Evolutionary conservation across 1,140 invertebrate species (phyloP).

Genomic region (Dreissena rostriformis): DNA sequence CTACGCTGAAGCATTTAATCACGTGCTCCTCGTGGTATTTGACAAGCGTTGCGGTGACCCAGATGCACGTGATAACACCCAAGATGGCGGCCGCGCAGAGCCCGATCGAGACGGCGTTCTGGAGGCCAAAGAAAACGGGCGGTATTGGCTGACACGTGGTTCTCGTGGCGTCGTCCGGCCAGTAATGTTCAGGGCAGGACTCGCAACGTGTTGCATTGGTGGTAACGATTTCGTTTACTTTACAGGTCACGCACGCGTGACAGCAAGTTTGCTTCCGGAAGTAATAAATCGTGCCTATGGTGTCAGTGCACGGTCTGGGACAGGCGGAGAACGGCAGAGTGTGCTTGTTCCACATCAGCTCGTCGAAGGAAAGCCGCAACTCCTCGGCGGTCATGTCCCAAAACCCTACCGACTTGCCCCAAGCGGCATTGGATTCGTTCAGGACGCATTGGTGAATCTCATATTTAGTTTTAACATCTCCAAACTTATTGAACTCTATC

Average conservation of each 20-base stretch:
- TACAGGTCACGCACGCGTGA: conserved; percentile 65
- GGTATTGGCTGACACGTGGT: conserved; percentile 82
- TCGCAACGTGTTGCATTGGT: conserved; percentile 65
- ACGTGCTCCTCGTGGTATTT: conserved; percentile 67
- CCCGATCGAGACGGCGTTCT: conserved; percentile 79
- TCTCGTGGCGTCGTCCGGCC: conserved; percentile 81
- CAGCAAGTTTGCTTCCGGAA: conserved; percentile 65
- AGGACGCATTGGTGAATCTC: conserved; percentile 61
- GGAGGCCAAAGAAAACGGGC: conserved; percentile 52
- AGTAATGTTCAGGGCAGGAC: conserved; percentile 62
- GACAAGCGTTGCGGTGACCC: conserved; percentile 64
- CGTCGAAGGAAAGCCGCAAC: conserved; percentile 31
- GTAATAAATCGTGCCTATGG: conserved; percentile 56
- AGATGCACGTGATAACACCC: conserved; percentile 79
- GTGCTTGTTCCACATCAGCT: conserved; percentile 30
- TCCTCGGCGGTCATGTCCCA: conserved; percentile 57
- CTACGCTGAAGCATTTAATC: conserved; percentile 73
- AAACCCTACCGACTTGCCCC: conserved; percentile 43
- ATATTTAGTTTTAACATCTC: conserved; percentile 66
- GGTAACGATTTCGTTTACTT: conserved; percentile 69
- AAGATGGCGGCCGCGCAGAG: conserved; percentile 81
- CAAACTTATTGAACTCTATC: conserved; percentile 69
- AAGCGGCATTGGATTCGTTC: neutral
- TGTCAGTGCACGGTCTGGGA: conserved; percentile 58
- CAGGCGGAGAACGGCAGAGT: conserved; percentile 61